Conservation (phyloP, 2,113 vertebrate species). For the Lampris megalopsis region DNA sequence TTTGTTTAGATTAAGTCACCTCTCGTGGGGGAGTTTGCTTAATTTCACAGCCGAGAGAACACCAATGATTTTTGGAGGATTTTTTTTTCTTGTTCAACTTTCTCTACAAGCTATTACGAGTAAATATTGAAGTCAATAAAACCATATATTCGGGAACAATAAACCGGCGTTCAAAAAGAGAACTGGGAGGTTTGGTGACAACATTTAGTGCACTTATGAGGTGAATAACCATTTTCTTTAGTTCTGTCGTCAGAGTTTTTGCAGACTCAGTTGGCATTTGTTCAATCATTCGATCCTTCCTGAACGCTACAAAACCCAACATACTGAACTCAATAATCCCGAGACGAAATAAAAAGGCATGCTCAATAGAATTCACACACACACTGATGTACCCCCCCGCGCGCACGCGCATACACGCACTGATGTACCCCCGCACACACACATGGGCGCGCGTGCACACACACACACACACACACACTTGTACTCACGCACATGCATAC, state of each 20-base stretch:
- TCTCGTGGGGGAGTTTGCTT: constrained; percentile 78
- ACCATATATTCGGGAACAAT: constrained; percentile 61
- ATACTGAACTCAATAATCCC: too few species aligned
- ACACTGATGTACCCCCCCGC: neutral
- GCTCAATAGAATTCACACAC: neutral
- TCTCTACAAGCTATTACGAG: constrained; percentile 72
- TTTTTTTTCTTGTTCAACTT: constrained; percentile 73
- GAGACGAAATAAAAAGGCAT: neutral
- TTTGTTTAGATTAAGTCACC: constrained; percentile 78
- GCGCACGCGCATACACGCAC: too few species aligned
- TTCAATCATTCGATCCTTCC: constrained; percentile 3
- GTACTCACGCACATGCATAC: neutral
- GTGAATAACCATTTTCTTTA: constrained; percentile 50
- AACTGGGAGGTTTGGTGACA: constrained; percentile 46
- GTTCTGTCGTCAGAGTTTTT: constrained; percentile 23
- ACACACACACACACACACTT: constrained; percentile 3
- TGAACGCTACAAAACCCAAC: too few species aligned
- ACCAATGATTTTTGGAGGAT: constrained; percentile 75
- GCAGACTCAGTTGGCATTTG: neutral
- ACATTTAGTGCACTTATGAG: constrained; percentile 42
- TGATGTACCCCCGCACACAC: too few species aligned
- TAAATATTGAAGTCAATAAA: constrained; percentile 68
- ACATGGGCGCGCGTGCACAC: neutral
- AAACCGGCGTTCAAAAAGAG: constrained; percentile 62
- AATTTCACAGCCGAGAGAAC: constrained; percentile 80